Conservation (phyloP, 2,888 invertebrate genomes). For the Odontocerum albicorne region DNA sequence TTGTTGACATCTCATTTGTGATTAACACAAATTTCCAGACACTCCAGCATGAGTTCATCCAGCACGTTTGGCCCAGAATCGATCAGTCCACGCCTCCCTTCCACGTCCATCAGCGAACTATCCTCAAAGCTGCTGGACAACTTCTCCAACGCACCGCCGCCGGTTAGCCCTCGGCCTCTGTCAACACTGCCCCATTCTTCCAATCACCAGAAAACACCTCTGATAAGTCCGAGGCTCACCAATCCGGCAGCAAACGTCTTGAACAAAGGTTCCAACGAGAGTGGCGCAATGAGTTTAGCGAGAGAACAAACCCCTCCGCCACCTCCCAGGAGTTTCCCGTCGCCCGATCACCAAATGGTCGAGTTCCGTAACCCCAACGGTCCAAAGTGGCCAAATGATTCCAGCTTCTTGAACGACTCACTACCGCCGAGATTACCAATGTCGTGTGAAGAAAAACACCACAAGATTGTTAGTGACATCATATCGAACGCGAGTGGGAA, state of each 20-base stretch:
- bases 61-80: conserved; percentile 7
- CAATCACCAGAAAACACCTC: conserved; percentile 10
- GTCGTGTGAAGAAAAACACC: conserved; percentile 30
- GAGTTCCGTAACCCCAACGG: conserved; percentile 31
- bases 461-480: conserved; percentile 32
- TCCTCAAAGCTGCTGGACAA: conserved; percentile 31
- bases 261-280: conserved; percentile 26
- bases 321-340: conserved; percentile 38
- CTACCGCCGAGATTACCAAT: conserved; percentile 25
- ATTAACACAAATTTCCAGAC: too few relatives aligned
- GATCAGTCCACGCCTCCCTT: conserved; percentile 27
- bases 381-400: conserved; percentile 24
- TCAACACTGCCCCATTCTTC: conserved; percentile 6
- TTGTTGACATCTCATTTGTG: too few relatives aligned
- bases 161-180: conserved; percentile 25
- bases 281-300: conserved; percentile 14
- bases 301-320: conserved; percentile 38
- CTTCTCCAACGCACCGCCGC: conserved; percentile 25
- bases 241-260: conserved; percentile 16
- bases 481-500: conserved; percentile 7
- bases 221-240: conserved; percentile 10
- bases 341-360: conserved; percentile 34
- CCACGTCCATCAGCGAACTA: conserved; percentile 32
- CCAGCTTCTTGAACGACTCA: conserved; percentile 20
- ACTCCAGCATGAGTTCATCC: conserved; percentile 17